These are phyloP conservation scores for Campoletis sonorensis DNA, from an alignment of 1,140 invertebrate species.

Conservation along the genomic window DNA sequence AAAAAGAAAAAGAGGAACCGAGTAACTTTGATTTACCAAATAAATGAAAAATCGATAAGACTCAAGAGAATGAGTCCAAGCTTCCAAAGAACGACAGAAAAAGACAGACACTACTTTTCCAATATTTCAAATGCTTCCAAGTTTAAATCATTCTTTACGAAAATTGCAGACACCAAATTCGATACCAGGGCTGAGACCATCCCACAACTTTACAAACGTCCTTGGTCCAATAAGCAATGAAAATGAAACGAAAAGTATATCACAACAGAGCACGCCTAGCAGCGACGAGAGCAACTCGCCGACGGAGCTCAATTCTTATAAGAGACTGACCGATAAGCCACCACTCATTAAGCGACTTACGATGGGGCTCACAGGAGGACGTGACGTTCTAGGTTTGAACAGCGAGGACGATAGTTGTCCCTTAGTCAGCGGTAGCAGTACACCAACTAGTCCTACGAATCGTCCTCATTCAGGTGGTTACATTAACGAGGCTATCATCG, in stretches of 20 bases:
- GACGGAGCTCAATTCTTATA: constrained; percentile 91
- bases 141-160: constrained; percentile 48
- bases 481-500: constrained; percentile 84
- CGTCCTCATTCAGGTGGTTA: constrained; percentile 84
- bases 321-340: constrained; percentile 87
- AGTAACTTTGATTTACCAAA: too few relatives aligned
- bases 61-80: too few relatives aligned
- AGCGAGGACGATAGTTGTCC: constrained; percentile 81
- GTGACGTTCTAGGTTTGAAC: constrained; percentile 71
- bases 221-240: constrained; percentile 71
- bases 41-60: too few relatives aligned
- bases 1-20: too few relatives aligned
- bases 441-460: constrained; percentile 78
- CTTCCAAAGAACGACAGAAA: too few relatives aligned
- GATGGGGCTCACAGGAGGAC: constrained; percentile 80
- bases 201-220: constrained; percentile 76
- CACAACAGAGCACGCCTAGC: constrained; percentile 83
- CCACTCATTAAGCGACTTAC: constrained; percentile 88
- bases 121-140: not conserved
- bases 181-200: constrained; percentile 77
- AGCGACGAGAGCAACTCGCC: constrained; percentile 92
- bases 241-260: constrained; percentile 73
- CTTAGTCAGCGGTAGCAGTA: constrained; percentile 77
- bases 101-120: too few relatives aligned
- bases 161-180: constrained; percentile 73